These are phyloP conservation scores for Nowickia ferox DNA, from an alignment of 2,888 invertebrate genomes.

Conservation along the genomic window DNA sequence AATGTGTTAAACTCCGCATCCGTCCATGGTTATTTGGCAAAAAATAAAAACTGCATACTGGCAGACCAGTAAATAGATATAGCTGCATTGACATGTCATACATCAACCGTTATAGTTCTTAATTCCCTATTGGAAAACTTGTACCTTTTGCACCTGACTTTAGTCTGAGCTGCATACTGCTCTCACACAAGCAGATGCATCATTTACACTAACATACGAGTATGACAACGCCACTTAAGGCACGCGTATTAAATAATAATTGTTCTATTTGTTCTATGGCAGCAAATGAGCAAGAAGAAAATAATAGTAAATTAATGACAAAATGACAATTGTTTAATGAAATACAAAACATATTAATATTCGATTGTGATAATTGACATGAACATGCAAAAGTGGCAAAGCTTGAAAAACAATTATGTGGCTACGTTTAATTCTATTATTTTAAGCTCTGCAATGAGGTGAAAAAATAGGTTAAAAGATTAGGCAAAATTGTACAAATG, in stretches of 20 bases:
- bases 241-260: background rate
- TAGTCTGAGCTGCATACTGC: background rate
- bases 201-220: background rate
- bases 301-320: background rate
- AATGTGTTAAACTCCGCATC: no score
- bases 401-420: background rate
- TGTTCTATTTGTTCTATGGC: background rate
- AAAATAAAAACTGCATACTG: no score
- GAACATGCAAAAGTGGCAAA: constrained; percentile 2
- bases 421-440: background rate
- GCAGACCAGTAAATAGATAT: no score
- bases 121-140: no score
- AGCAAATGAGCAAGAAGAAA: background rate
- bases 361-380: background rate
- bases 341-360: background rate
- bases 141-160: no score
- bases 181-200: background rate
- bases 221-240: background rate
- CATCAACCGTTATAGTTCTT: background rate
- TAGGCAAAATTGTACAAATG: background rate
- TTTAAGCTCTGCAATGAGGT: background rate
- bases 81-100: no score
- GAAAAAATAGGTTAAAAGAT: background rate
- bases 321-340: background rate
- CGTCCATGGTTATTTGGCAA: no score